Evolutionary conservation across 2,797 vertebrate species (phyloP).

Genomic region (Artibeus jamaicensis): DNA sequence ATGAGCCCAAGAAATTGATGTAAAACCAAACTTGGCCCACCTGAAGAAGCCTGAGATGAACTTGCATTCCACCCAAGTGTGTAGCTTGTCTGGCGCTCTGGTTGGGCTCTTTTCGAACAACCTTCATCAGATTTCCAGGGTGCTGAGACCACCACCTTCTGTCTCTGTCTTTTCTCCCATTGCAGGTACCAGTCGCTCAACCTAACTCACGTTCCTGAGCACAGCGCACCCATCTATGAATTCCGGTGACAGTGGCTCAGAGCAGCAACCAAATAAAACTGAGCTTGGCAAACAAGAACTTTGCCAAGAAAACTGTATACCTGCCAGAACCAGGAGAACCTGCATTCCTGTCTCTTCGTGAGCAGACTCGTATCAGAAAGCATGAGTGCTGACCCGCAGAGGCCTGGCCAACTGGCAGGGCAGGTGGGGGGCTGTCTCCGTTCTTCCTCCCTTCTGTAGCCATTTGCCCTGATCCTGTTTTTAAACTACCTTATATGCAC

Average conservation of each 20-base stretch:
- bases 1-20: neutral
- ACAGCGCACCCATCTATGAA: constrained; percentile 96
- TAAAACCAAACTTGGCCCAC: neutral
- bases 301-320: constrained; percentile 80
- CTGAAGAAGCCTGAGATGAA: neutral
- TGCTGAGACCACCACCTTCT: neutral
- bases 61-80: neutral
- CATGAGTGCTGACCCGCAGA: constrained; percentile 79
- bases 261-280: constrained; percentile 68
- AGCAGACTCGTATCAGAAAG: constrained; percentile 80
- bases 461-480: constrained; percentile 81
- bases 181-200: constrained; percentile 98
- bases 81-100: rapidly evolving
- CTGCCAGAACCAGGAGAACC: constrained; percentile 77
- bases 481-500: constrained; percentile 83
- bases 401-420: constrained; percentile 64
- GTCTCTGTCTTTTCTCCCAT: constrained; percentile 9
- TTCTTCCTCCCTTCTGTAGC: constrained; percentile 77
- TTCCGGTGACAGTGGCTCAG: constrained; percentile 92
- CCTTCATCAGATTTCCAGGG: neutral
- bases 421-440: constrained; percentile 49
- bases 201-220: constrained; percentile 93
- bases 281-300: constrained; percentile 79
- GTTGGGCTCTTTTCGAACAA: neutral
- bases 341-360: constrained; percentile 79